Evolutionary conservation across 1,140 invertebrate species (phyloP), one percentile per base, ranked within the genome.

Genomic region (Euglossa dilemma): DNA sequence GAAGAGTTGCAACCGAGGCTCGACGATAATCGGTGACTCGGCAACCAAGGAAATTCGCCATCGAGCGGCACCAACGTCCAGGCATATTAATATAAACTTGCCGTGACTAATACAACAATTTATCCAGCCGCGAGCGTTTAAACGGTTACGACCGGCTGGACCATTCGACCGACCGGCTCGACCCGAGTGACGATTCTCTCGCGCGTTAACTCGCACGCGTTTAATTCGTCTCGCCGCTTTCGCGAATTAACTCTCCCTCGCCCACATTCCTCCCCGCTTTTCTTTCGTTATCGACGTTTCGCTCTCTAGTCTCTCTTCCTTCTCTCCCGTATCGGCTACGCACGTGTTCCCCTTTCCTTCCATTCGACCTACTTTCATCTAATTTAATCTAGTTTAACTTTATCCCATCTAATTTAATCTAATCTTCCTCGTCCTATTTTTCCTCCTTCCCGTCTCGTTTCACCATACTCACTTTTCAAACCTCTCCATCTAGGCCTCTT

Each of bases 41-140:
- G 16, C 50, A 20, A 72, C 70, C 25, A 28, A 43, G 56, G 8
- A 74, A 45, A 45, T 43, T 74, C 12, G n/a, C 47, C 36, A 56
- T 70, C 64, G 76, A n/a, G 11, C 28, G 23, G 16, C 1, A 57
- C 52, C 14, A 57, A 66, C 50, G 64, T 28, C 67, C 69, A 57
- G 66, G 54, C 88, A 80, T 91, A 92, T 93, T 92, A 91, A 93
- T 93, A 91, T 91, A 93, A 93, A 92, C 90, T 93, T 90, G 90
- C 90, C 91, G 88, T 93, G 92, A 93, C 92, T 93, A 92, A 94
- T 92, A 92, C 90, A 92, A 93, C 90, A 92, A 93, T 93, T 94
- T 92, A 91, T 93, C 89, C 90, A 88, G 87, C 85, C 80, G 86
- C 86, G 91, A 90, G 89, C 89, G 91, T 93, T 94, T 93, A 93